A percentile compares a stretch with the other conserved stretches of the same genome.
phyloP scores from a whole-genome alignment of 2,888 invertebrate genomes.

The Lottia gigantea region DNA sequence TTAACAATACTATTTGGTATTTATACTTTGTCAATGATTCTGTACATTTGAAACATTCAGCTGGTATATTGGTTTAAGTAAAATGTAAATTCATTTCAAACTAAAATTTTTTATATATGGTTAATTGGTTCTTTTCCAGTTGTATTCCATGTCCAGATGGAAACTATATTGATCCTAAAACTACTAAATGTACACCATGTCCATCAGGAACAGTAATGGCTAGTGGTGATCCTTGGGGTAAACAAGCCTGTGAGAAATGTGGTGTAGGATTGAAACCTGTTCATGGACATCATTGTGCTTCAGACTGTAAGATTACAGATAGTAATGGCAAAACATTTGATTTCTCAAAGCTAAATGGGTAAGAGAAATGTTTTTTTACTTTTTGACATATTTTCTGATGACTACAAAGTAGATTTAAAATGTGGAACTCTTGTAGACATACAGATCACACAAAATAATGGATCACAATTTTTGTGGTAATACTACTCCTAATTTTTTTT shows the following conservation, averaged over 20 bases:
- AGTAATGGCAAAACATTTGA: conserved; percentile 52
- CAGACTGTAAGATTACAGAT: conserved; percentile 66
- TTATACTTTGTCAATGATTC: no score
- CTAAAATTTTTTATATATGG: no score
- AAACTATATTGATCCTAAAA: conserved; percentile 68
- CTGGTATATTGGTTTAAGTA: no score
- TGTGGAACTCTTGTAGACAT: no score
- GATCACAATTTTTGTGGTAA: no score
- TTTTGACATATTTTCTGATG: no score
- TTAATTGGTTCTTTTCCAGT: conserved; percentile 45
- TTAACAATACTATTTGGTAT: no score
- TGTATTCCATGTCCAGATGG: conserved; percentile 73
- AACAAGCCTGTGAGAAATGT: conserved; percentile 70
- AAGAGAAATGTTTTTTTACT: conserved; percentile 23
- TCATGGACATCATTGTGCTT: conserved; percentile 68
- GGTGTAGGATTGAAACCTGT: conserved; percentile 69
- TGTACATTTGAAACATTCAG: no score
- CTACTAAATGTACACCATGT: conserved; percentile 70
- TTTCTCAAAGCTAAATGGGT: conserved; percentile 65
- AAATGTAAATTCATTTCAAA: no score
- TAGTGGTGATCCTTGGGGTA: conserved; percentile 50
- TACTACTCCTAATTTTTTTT: no score
- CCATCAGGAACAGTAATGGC: conserved; percentile 64
- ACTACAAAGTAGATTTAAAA: no score
- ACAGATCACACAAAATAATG: no score